Conservation (phyloP, 2,113 vertebrate species). For the Nannobrachium achirus region DNA sequence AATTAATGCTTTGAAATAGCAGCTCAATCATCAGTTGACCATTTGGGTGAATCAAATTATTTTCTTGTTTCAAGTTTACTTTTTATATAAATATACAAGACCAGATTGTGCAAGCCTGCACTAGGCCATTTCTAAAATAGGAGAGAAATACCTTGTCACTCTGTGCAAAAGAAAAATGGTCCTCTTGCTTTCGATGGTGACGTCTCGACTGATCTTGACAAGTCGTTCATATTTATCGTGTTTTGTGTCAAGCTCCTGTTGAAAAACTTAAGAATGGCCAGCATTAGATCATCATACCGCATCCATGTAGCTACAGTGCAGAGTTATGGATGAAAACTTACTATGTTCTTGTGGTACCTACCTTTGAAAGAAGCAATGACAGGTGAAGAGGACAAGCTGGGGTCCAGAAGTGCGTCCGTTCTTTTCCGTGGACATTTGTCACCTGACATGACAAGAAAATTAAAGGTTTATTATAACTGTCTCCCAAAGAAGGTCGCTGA, state of each 20-base stretch:
- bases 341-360: slow-evolving; percentile 55
- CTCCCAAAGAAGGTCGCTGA: neutral
- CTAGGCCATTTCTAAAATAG: no score
- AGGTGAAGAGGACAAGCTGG: slow-evolving; percentile 79
- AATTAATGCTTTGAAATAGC: no score
- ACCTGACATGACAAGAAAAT: slow-evolving; percentile 54
- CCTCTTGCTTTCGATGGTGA: slow-evolving; percentile 98
- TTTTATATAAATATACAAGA: no score
- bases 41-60: no score
- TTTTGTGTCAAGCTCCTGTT: slow-evolving; percentile 92
- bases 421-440: slow-evolving; percentile 84
- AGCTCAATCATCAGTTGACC: no score
- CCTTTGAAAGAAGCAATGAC: slow-evolving; percentile 88
- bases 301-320: neutral
- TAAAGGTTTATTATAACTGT: neutral
- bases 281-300: neutral
- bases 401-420: slow-evolving; percentile 80
- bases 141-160: slow-evolving; percentile 85
- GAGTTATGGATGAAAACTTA: neutral
- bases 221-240: slow-evolving; percentile 96
- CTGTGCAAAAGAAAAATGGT: slow-evolving; percentile 95
- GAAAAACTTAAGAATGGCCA: slow-evolving; percentile 82
- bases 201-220: slow-evolving; percentile 94
- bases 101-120: no score
- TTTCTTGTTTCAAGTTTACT: no score